Percentiles rank a stretch among this genome's conserved stretches.
These are phyloP conservation scores for Lithobius niger DNA, from an alignment of 1,140 invertebrate species.

Conservation along the genomic window DNA sequence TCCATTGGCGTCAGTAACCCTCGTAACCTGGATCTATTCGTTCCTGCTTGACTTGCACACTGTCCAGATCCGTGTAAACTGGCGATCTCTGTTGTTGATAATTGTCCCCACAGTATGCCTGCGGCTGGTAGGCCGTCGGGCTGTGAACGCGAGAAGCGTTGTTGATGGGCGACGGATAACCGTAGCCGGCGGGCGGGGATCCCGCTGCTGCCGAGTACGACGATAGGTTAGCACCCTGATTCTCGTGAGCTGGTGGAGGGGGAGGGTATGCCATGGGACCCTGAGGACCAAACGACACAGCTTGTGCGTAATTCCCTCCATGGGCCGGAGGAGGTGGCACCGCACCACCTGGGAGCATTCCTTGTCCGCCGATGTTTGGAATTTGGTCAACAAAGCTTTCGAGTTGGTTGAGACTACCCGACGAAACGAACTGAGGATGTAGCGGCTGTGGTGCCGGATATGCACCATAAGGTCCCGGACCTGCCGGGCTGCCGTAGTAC, in stretches of 20 bases:
- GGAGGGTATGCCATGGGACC: slow-evolving; percentile 12
- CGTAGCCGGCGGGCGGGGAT: slow-evolving; percentile 27
- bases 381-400: slow-evolving; percentile 84
- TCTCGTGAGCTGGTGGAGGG: slow-evolving; percentile 14
- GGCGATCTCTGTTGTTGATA: slow-evolving; percentile 22
- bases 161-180: slow-evolving; percentile 23
- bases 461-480: slow-evolving; percentile 13
- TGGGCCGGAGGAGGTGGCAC: slow-evolving; percentile 17
- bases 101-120: slow-evolving; percentile 5
- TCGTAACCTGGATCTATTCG: slow-evolving; percentile 38
- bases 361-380: slow-evolving; percentile 63
- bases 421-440: background rate
- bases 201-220: slow-evolving; percentile 19
- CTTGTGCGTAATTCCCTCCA: slow-evolving; percentile 12
- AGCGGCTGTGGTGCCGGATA: slow-evolving; percentile 47
- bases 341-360: slow-evolving; percentile 24
- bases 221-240: slow-evolving; percentile 6
- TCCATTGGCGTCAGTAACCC: slow-evolving; percentile 42
- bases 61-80: slow-evolving; percentile 9
- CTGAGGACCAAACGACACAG: slow-evolving; percentile 11
- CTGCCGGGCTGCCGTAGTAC: slow-evolving; percentile 11
- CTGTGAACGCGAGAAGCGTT: slow-evolving; percentile 32
- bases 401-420: slow-evolving; percentile 72
- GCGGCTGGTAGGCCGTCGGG: slow-evolving; percentile 10
- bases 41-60: slow-evolving; percentile 28